Base-by-base conservation (phyloP, 1,140 invertebrate genomes). In the Neodiprion virginianus region DNA sequence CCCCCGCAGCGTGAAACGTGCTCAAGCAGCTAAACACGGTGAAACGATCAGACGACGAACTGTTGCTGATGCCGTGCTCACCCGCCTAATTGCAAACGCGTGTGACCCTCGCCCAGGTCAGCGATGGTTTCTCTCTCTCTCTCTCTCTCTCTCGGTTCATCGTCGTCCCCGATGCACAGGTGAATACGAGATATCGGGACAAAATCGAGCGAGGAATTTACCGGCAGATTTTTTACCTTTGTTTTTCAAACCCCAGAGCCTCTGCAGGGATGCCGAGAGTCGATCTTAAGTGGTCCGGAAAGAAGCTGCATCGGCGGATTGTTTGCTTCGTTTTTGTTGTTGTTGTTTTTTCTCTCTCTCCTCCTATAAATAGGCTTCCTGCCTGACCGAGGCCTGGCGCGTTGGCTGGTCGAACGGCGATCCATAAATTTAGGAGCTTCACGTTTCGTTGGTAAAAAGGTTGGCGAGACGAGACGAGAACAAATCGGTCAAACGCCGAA, bases 381-480 rank as follows among this genome's bases (percentile, higher is more conserved):
- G 53, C 53, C n/a, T 17, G 5, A 4, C 53, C 4, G 53, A 61
- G 4, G 53, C 53, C 53, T 5, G n/a, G 53, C 53, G 53, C 53
- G 8, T 61, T 4, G 11, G 53, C 8, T 40, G 4, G 53, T 61
- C 53, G 53, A 61, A 61, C 8, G n/a, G 53, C 53, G 53, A 61
- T 61, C 53, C 53, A 61, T 61, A 61, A 61, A 61, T 61, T 61
- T 61, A 61, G 11, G 53, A 61, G n/a, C n/a, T 61, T 61, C 53
- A 8, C 53, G 53, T 61, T 61, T 61, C 53, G 53, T 61, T 61
- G 53, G 53, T 17, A 61, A 4, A 61, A 61, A 17, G 50, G 11
- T 12, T 12, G 11, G 28, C 53, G 53, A 61, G 53, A 61, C 53
- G 53, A 61, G n/a, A 17, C 28, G 28, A 40, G 28, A 40, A 40